Evolutionary conservation across 2,113 vertebrate genomes (phyloP).

Genomic region (Proterorhinus semilunaris): DNA sequence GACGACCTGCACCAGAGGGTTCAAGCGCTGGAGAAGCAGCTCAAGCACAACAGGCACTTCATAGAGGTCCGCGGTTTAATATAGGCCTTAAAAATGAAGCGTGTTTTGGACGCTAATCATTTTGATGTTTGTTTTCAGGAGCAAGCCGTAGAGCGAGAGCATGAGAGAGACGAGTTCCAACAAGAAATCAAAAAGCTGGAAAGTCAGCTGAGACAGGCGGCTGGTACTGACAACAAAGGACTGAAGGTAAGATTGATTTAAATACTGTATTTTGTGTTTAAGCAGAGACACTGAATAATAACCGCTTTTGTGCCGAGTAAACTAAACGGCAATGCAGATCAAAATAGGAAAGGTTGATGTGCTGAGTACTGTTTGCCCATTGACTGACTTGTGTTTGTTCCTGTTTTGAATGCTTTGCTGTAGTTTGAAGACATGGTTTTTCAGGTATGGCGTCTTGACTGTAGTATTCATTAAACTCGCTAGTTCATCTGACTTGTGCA

Average conservation of each 20-base stretch:
- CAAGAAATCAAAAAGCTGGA: conserved; percentile 91
- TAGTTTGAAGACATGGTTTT: conserved; percentile 84
- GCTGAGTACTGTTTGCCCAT: conserved; percentile 47
- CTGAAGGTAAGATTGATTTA: conserved; percentile 71
- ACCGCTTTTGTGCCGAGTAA: no score
- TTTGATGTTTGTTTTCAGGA: conserved; percentile 72
- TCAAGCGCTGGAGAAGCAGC: conserved; percentile 88
- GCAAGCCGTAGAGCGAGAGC: conserved; percentile 92
- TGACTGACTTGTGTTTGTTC: conserved; percentile 58
- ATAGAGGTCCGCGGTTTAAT: conserved; percentile 83
- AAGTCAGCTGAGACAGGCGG: conserved; percentile 77
- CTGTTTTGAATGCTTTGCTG: conserved; percentile 62
- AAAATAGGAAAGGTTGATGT: conserved; percentile 25
- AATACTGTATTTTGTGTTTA: neutral
- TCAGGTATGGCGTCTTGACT: conserved; percentile 81
- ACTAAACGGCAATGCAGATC: neutral
- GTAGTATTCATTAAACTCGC: conserved; percentile 26
- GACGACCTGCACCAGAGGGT: conserved; percentile 85
- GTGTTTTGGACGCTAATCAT: neutral
- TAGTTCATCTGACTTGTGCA: conserved; percentile 42
- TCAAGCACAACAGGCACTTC: conserved; percentile 90
- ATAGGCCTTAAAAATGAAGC: neutral
- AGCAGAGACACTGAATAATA: neutral
- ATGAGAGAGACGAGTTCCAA: conserved; percentile 95
- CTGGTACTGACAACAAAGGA: conserved; percentile 64